Conservation (phyloP, 2,113 vertebrate species). For the Rhinolophus ferrumequinum region DNA sequence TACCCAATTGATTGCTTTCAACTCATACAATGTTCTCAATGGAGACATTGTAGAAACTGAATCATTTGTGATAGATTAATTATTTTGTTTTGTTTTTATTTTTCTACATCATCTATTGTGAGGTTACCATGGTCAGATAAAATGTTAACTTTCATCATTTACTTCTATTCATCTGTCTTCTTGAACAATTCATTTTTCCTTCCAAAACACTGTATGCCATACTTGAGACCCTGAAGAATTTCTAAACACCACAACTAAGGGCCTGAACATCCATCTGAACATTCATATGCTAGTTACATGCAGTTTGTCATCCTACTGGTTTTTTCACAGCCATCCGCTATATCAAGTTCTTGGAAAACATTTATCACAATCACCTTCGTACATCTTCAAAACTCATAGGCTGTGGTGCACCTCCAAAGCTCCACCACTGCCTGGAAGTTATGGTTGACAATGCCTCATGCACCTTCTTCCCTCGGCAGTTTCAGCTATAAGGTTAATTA, state of each 20-base stretch:
- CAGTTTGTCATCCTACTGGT: neutral
- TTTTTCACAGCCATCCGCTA: neutral
- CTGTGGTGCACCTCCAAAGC: neutral
- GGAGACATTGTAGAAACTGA: neutral
- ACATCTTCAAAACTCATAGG: neutral
- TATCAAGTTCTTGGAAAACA: neutral
- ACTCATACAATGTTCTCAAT: neutral
- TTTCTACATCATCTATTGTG: neutral
- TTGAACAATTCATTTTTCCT: neutral
- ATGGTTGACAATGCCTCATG: neutral
- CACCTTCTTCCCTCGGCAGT: neutral
- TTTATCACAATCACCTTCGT: neutral
- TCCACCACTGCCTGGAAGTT: neutral
- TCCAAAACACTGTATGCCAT: neutral
- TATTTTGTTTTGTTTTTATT: neutral
- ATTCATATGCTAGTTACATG: neutral
- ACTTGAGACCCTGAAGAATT: neutral
- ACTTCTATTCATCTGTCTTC: neutral
- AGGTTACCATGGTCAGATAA: neutral
- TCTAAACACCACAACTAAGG: neutral
- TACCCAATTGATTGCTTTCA: neutral
- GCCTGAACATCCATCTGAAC: neutral
- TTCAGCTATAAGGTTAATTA: neutral
- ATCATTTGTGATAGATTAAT: neutral
- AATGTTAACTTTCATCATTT: neutral